Base-by-base conservation (phyloP, 2,888 invertebrate species). In the Epirrhoe alternata region DNA sequence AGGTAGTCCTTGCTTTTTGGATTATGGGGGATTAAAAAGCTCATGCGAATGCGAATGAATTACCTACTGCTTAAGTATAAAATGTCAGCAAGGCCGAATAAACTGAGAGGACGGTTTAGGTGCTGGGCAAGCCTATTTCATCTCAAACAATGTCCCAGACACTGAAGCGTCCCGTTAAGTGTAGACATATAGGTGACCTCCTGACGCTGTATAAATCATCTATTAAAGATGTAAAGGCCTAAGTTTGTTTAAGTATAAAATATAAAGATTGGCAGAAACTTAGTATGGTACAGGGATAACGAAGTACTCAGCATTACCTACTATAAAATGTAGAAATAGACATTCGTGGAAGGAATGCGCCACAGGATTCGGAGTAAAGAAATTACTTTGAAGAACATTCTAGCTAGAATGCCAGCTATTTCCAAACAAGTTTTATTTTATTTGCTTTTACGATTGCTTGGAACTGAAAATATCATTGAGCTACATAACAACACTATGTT, bases 301-400 rank as follows among this genome's bases (percentile, higher is more conserved):
- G 38, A 42, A 12, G 5, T 10, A 42, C 38, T 42, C 12, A 42
- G 12, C 38, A 12, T 12, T 12, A n/a, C n/a, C n/a, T n/a, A 12
- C 14, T 45, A 14, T 45, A 45, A 5, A 14, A 45, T 16, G 14
- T 47, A 38, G 10, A 6, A 55, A 45, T 45, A 30, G 6, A 6
- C n/a, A 1, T 55, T 45, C 17, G 42, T n/a, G 55, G 42, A 55
- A 47, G 47, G 7, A 47, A 14, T 16, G 6, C 5, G 47, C 47
- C 12, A 7, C 14, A 47, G 47, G 47, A 42, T 38, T 35, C 35
- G 35, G 16, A 35, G 17, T 17, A 17, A 54, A 47, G 14, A 16
- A 35, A 54, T 38, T 54, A 54, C 54, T 47, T 14, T 47, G 47
- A 38, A 16, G 16, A 35, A 42, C 42, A 52, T 60, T 60, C n/a